Base-by-base conservation (phyloP, 2,113 vertebrate species). In the Actenoides hombroni region DNA sequence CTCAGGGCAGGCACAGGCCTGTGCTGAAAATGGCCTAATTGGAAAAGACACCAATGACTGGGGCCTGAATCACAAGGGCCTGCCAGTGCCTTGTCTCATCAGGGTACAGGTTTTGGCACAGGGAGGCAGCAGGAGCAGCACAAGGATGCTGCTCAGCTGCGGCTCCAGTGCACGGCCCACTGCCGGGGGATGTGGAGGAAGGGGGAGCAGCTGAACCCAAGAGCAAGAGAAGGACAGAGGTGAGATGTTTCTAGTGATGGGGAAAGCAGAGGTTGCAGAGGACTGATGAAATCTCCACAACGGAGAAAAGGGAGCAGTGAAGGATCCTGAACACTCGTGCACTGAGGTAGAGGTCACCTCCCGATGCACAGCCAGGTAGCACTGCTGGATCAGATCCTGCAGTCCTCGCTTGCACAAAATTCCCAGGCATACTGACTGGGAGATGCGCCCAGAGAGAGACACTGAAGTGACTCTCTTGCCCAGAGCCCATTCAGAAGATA, bases 1-100 rank as follows among this genome's bases (percentile, higher is more conserved):
- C 95, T 96, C 73, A 71, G 94, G 73, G 63, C 87, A 92, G 69
- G 69, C 95, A 95, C 57, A 85, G 91, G 87, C 70, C 84, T 93
- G 92, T 89, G 79, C 87, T 37, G 51, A 88, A 80, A 92, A 88
- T 26, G 35, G 91, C 79, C 76, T 94, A 94, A 95, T 92, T 94
- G 93, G 82, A 94, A 93, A 89, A 91, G 82, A 91, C 92, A 95
- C 93, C 5, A 2, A 82, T 83, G 84, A 93, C 53, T 91, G 39
- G 33, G 84, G 79, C 91, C 79, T 73, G 84, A 95, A 57, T 92
- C 73, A 83, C 71, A 78, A 76, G 79, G 91, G 81, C 37, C 88
- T 69, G 65, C 44, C 88, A 70, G 90, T 57, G 92, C 92, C 80
- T 82, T 17, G 4, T 73, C 88, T 86, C 81, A 73, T 40, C 61